Evolutionary conservation across 1,140 invertebrate genomes (phyloP).

Genomic region (Nebria ingens): DNA sequence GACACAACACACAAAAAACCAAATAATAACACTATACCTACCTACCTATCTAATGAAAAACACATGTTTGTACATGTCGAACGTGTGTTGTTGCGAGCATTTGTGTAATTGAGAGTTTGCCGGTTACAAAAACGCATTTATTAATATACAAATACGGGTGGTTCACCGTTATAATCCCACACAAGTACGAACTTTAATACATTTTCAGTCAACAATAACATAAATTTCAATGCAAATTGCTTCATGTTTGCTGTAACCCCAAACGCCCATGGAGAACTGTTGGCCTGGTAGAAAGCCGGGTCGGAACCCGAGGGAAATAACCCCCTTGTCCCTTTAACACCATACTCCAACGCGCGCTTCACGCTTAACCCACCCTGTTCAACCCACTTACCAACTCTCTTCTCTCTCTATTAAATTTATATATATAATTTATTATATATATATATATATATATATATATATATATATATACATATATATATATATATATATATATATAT

Average conservation of each 20-base stretch:
- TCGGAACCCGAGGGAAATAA: conserved; percentile 7
- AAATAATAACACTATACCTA: too few relatives aligned
- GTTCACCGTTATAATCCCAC: neutral
- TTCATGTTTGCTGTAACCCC: conserved; percentile 14
- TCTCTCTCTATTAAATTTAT: too few relatives aligned
- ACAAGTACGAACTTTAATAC: conserved; percentile 15
- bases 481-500: too few relatives aligned
- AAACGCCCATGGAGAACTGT: conserved; percentile 12
- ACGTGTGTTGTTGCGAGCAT: neutral
- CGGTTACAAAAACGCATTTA: neutral
- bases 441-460: too few relatives aligned
- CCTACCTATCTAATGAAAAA: too few relatives aligned
- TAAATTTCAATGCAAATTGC: conserved; percentile 19
- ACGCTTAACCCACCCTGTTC: neutral
- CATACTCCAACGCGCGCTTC: neutral
- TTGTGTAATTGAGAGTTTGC: neutral
- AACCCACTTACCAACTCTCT: neutral
- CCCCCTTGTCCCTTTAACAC: neutral
- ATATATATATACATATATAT: too few relatives aligned
- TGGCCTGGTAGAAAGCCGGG: conserved; percentile 6
- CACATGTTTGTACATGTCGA: neutral
- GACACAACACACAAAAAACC: neutral
- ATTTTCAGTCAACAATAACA: conserved; percentile 17
- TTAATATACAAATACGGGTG: conserved; percentile 12
- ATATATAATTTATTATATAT: too few relatives aligned